Base-by-base conservation (phyloP, 2,888 invertebrate genomes). In the Cylindroiulus punctatus region DNA sequence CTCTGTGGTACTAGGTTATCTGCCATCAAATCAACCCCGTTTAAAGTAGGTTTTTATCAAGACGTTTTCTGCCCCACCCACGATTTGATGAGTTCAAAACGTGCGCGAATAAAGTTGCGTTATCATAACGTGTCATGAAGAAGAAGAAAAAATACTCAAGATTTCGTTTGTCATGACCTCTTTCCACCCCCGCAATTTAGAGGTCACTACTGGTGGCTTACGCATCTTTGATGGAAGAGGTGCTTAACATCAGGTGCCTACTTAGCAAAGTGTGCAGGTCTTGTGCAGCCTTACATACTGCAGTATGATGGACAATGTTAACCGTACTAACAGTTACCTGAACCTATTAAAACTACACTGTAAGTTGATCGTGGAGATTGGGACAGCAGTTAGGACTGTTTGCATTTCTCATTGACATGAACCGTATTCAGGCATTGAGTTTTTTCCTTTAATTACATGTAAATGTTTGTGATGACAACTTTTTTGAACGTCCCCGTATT, bases 31-130 rank as follows among this genome's bases (percentile, higher is more conserved):
- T 65, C 65, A 65, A 12, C 65, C 65, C 26, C 7, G 65, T 65
- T 65, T 65, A 65, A 65, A 65, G 26, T 65, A 65, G 65, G 65
- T 65, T 65, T 65, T 65, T 65, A 65, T 65, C 57, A 12, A 65
- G n/a, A 26, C 22, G 26, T 65, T 65, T 65, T n/a, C n/a, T 26
- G 65, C 26, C 65, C 26, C 65, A 65, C 65, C 65, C 65, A 65
- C 65, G 65, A 65, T 65, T 26, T 65, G 65, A 65, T 65, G 65
- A 26, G 65, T 65, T 65, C 65, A 65, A 65, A 65, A 65, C 65
- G 65, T 65, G 65, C 26, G 26, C 65, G 12, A 26, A 26, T 26
- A 10, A 26, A 65, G 65, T 65, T 26, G 26, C 10, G 26, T 65
- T 26, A 65, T 52, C 52, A 52, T 52, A 1, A 52, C n/a, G 65